Evolutionary conservation across 2,797 vertebrate genomes (phyloP), one percentile per base, ranked within the genome.

Genomic region (Prionace glauca): DNA sequence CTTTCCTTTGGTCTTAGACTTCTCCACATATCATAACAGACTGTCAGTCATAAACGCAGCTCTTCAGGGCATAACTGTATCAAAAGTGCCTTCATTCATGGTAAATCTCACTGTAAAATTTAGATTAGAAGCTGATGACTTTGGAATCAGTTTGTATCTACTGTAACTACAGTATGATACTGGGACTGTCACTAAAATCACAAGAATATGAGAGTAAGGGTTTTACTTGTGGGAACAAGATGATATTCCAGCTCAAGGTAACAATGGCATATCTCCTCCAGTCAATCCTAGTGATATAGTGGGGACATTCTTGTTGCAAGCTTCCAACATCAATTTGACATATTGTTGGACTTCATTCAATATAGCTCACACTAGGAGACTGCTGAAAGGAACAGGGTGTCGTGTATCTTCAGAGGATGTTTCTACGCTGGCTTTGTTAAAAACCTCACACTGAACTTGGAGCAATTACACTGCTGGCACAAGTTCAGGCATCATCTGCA

Each of bases 391-490:
- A 96, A 95, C 81, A 95, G 96, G 96, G 95, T 96, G 96, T 97
- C 74, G 0, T 65, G 36, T 96, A 95, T 97, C 97, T 96, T 94
- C 20, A 0, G 50, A 96, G 96, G 92, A 97, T 94, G 96, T 97
- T 96, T 86, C 94, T 77, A 77, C 62, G 95, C 96, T 87, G n/a
- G 96, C 96, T 95, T 45, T 96, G 96, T 95, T 94, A 96, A 96
- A 41, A 96, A 95, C 10, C 0, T 62, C 7, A 96, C 96, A 96
- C 96, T 97, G 96, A 97, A 96, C 95, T 95, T 41, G 0, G 60
- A 96, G 97, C 97, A 96, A 97, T 97, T 96, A 96, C 96, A 95
- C 96, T 96, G 96, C 50, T 96, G 96, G 96, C 96, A 96, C 96
- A 96, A 97, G 96, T 96, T 96, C 96, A 96, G 96, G 97, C 96